Conservation (phyloP, 30 jellyfish, hydroid and myxozoan species). For the Aurelia sp. region DNA sequence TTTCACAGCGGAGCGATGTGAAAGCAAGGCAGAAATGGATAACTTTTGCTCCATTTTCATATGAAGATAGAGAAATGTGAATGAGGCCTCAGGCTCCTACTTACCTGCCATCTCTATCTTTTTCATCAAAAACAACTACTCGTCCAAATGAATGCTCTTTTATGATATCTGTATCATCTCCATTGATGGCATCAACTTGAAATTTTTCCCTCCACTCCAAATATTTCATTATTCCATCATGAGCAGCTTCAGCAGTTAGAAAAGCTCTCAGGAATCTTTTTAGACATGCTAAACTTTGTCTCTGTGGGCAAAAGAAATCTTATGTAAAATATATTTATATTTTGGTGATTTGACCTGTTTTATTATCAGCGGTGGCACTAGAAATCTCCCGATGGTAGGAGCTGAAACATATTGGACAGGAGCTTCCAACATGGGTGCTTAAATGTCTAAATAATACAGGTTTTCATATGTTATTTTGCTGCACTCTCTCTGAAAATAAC, state of each 20-base stretch:
- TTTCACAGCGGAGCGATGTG: too few relatives aligned
- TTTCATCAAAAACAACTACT: slow-evolving; percentile 41
- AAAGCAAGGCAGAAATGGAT: too few relatives aligned
- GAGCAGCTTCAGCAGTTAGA: slow-evolving; percentile 78
- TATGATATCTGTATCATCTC: slow-evolving; percentile 61
- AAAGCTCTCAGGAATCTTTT: slow-evolving; percentile 81
- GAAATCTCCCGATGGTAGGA: too few relatives aligned
- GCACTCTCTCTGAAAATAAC: too few relatives aligned
- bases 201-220: slow-evolving; percentile 89
- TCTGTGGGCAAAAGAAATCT: neutral
- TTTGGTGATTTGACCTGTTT: neutral
- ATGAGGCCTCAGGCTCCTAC: neutral
- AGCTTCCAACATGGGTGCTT: too few relatives aligned
- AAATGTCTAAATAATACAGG: too few relatives aligned
- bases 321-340: neutral
- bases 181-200: slow-evolving; percentile 68
- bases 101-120: slow-evolving; percentile 82
- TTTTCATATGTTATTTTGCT: too few relatives aligned
- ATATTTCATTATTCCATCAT: slow-evolving; percentile 59
- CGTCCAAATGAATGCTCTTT: slow-evolving; percentile 78
- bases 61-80: too few relatives aligned
- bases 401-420: too few relatives aligned
- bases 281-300: slow-evolving; percentile 44
- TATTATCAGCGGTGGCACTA: too few relatives aligned
- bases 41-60: too few relatives aligned